Evolutionary conservation across 2,113 vertebrate species (phyloP).

Genomic region (Pterocles gutturalis): DNA sequence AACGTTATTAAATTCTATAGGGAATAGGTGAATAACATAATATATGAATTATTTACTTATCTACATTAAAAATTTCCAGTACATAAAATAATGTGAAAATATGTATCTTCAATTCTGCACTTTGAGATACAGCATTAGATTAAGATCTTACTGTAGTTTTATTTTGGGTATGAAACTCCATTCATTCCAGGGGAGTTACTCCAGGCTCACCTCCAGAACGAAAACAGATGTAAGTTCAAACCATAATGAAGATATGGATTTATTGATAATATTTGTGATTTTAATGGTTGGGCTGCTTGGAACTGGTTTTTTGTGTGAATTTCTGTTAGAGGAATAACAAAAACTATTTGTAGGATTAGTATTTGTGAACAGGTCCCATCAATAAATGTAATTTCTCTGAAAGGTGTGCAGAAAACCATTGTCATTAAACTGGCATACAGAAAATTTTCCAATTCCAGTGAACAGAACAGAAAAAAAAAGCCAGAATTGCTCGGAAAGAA

Average conservation of each 20-base stretch:
- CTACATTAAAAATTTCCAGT: neutral
- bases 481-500: neutral
- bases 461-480: slow-evolving; percentile 14
- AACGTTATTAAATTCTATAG: neutral
- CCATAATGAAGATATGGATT: neutral
- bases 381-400: slow-evolving; percentile 50
- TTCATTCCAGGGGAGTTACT: neutral
- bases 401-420: slow-evolving; percentile 29
- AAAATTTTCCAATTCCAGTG: slow-evolving; percentile 31
- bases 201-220: neutral
- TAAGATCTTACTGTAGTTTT: neutral
- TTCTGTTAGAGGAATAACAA: slow-evolving; percentile 18
- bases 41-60: neutral
- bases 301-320: neutral
- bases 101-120: neutral
- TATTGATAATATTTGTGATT: neutral
- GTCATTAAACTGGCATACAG: slow-evolving; percentile 12
- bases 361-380: slow-evolving; percentile 13
- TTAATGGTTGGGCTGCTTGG: neutral
- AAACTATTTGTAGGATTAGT: slow-evolving; percentile 43
- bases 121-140: neutral
- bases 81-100: neutral
- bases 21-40: neutral
- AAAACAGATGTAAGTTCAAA: neutral
- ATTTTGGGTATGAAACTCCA: neutral